Percentiles rank a stretch among this genome's conserved stretches.
phyloP scores from a whole-genome alignment of 1,140 invertebrate genomes.

The Drosophila mojavensis region DNA sequence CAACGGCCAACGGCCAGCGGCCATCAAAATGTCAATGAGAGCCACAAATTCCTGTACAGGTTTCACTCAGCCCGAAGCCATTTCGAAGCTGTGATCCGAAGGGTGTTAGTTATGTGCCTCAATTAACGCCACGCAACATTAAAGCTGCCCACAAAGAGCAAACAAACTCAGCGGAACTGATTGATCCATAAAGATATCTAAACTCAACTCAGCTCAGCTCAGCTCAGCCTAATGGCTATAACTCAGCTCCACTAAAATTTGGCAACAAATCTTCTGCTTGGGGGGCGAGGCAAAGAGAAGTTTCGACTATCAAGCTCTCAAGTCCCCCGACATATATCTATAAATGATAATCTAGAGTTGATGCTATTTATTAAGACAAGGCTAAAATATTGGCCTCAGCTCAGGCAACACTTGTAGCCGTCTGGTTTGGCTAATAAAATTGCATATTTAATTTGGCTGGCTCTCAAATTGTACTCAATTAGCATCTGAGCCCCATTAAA shows the following conservation, averaged over 20 bases:
- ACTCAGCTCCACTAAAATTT: background rate
- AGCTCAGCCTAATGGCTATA: background rate
- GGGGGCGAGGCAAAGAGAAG: background rate
- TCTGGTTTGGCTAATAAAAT: background rate
- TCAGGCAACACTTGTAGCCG: background rate
- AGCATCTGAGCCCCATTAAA: background rate
- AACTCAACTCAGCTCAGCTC: background rate
- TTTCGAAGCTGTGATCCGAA: slow-evolving; percentile 23
- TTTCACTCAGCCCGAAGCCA: slow-evolving; percentile 27
- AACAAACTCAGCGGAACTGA: background rate
- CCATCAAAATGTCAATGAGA: slow-evolving; percentile 55
- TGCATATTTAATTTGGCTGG: background rate
- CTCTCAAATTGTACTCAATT: background rate
- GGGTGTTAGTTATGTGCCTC: slow-evolving; percentile 64
- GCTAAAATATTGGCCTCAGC: too few relatives aligned
- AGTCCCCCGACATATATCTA: too few relatives aligned
- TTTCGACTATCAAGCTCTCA: too few relatives aligned
- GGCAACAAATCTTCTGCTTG: background rate
- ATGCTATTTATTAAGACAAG: too few relatives aligned
- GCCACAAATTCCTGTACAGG: slow-evolving; percentile 48
- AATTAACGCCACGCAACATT: slow-evolving; percentile 61
- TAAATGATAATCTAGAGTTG: too few relatives aligned
- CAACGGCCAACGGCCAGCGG: background rate
- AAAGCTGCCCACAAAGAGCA: slow-evolving; percentile 6
- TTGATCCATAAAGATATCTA: background rate